Conservation (phyloP, 2,797 vertebrate species). For the Hippopotamyrus pictus region DNA sequence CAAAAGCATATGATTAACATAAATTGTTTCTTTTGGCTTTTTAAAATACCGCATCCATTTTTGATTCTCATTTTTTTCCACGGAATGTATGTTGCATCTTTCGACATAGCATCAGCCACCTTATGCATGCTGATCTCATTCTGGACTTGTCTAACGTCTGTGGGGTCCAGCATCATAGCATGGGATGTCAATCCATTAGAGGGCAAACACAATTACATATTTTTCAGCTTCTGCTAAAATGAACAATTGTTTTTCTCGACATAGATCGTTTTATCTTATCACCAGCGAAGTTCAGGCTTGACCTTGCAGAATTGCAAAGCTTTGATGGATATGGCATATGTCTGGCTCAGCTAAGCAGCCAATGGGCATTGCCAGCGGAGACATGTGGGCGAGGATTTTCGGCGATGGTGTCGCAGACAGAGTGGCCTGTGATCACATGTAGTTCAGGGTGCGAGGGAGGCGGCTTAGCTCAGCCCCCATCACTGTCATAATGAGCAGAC, state of each 20-base stretch:
- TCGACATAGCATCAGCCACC: neutral
- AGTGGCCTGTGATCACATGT: neutral
- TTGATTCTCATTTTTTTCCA: neutral
- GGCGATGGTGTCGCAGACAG: neutral
- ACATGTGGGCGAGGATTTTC: neutral
- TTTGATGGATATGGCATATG: neutral
- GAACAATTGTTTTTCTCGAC: neutral
- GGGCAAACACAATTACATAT: neutral
- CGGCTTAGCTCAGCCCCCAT: neutral
- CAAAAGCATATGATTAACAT: neutral
- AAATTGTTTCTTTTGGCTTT: neutral
- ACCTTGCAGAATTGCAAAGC: neutral
- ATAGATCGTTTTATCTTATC: neutral
- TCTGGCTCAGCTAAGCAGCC: neutral
- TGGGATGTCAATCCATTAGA: neutral
- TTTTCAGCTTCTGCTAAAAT: neutral
- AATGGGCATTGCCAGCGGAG: neutral
- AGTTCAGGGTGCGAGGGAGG: neutral
- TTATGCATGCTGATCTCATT: neutral
- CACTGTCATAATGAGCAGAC: neutral
- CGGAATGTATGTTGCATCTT: neutral
- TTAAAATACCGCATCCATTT: neutral
- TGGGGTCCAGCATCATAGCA: neutral
- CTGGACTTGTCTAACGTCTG: neutral
- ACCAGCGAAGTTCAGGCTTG: neutral